Percentiles rank a stretch among this genome's conserved stretches.
phyloP scores from a whole-genome alignment of 1,140 invertebrate genomes.

The Drosophila burlai region DNA sequence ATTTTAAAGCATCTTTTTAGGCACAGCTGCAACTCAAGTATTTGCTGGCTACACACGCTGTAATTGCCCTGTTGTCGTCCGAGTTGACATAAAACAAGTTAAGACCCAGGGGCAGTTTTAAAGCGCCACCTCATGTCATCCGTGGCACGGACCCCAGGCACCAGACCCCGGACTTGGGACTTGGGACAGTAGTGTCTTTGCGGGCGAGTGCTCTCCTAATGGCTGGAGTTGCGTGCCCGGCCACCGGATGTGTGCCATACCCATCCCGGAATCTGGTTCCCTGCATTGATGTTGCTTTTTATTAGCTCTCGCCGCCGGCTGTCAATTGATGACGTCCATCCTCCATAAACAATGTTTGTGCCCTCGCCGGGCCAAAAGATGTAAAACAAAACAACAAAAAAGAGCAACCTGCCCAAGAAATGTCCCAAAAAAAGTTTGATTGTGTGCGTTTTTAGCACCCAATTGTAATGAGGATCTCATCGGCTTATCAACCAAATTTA shows the following conservation, averaged over 20 bases:
- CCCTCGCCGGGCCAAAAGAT: conserved; percentile 28
- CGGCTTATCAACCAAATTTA: conserved; percentile 20
- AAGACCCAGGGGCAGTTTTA: conserved; percentile 74
- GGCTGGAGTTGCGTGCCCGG: conserved; percentile 49
- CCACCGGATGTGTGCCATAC: conserved; percentile 64
- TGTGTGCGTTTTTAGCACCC: conserved; percentile 28
- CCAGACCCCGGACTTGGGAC: not conserved
- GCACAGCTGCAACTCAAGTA: conserved; percentile 75
- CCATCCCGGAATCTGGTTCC: conserved; percentile 25
- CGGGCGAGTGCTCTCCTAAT: conserved; percentile 49
- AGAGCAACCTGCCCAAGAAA: not conserved
- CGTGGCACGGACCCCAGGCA: conserved; percentile 10
- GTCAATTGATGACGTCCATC: conserved; percentile 46
- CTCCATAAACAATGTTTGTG: conserved; percentile 53
- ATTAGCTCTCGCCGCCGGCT: conserved; percentile 72
- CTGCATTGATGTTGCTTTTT: conserved; percentile 69
- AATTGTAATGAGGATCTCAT: conserved; percentile 25
- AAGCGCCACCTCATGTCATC: conserved; percentile 59
- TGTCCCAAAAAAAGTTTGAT: conserved; percentile 4
- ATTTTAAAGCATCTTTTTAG: conserved; percentile 78
- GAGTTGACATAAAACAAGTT: conserved; percentile 77
- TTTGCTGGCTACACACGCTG: conserved; percentile 51
- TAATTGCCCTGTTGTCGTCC: conserved; percentile 73
- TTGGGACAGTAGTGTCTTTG: conserved; percentile 27
- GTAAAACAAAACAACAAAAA: conserved; percentile 38